Base-by-base conservation (phyloP, 2,113 vertebrate species). In the Dromas ardeola region DNA sequence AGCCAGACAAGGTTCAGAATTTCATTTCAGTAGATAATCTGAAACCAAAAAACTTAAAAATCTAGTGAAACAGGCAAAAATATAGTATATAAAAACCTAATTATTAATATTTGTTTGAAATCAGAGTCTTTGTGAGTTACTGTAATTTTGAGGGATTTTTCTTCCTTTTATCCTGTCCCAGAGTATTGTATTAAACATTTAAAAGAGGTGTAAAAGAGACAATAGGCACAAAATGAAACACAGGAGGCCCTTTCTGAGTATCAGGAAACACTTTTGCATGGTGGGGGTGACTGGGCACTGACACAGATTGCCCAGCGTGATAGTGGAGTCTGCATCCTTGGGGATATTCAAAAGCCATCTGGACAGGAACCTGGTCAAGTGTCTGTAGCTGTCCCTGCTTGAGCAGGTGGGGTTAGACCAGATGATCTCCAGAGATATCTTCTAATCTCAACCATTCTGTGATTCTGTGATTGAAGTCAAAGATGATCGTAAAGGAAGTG, bases 371-470 rank as follows among this genome's bases (percentile, higher is more conserved):
- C 45, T 70, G 42, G 6, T 6, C 3, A 58, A 15, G 5, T 1
- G 0, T 1, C 4, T 21, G 13, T 17, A 58, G 22, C 23, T 49
- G 1, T 4, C 21, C 42, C 25, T 62, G 16, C 9, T 11, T 49
- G 62, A 62, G 63, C 16, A 61, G 13, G 3, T 9, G 5, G 2
- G 0, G 2, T 38, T 32, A 16, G 17, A 56, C 6, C 27, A 80
- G 42, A 15, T 47, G 47, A 63, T 26, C 9, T 43, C 17, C 21
- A 61, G 56, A 58, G 26, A 15, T 4, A 40, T 13, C 23, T 70
- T 47, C 40, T 13, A 26, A 11, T 22, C 26, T 66, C 53, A 69
- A 0, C 2, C 14, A 30, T 69, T 49, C 19, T 77, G 7, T 58
- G 30, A 29, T 49, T 62, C 50, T n/a, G 0, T 58, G 56, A 36